Evolutionary conservation across 2,113 vertebrate genomes (phyloP).

Genomic region (Podarcis cretensis): DNA sequence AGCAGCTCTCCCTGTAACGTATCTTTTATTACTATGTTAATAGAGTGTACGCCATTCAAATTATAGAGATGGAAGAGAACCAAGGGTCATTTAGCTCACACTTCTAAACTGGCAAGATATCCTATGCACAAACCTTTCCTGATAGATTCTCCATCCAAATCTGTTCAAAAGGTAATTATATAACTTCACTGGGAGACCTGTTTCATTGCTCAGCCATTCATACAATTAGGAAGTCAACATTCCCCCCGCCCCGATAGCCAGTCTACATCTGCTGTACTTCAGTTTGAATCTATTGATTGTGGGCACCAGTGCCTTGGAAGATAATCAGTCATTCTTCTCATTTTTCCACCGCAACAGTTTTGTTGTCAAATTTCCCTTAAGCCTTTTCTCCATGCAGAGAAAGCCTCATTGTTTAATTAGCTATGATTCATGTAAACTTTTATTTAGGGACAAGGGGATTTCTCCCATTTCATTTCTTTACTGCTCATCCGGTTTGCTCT

Average conservation of each 20-base stretch:
- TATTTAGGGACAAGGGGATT: neutral
- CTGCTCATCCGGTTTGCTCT: neutral
- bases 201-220: constrained; percentile 5
- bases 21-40: constrained; percentile 15
- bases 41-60: constrained; percentile 4
- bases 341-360: neutral
- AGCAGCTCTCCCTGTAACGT: constrained; percentile 5
- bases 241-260: neutral
- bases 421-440: neutral
- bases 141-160: neutral
- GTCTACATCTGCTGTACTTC: neutral
- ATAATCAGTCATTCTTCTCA: neutral
- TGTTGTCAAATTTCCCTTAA: neutral
- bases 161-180: constrained; percentile 1
- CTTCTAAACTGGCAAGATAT: neutral
- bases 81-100: constrained; percentile 3
- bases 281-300: neutral
- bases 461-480: neutral
- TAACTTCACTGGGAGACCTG: neutral
- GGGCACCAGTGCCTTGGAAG: neutral
- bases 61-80: constrained; percentile 3
- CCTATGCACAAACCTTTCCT: neutral
- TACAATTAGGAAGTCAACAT: neutral
- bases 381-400: neutral
- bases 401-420: neutral